Base-by-base conservation (phyloP, 2,113 vertebrate genomes). In the Phoenicopterus ruber region DNA sequence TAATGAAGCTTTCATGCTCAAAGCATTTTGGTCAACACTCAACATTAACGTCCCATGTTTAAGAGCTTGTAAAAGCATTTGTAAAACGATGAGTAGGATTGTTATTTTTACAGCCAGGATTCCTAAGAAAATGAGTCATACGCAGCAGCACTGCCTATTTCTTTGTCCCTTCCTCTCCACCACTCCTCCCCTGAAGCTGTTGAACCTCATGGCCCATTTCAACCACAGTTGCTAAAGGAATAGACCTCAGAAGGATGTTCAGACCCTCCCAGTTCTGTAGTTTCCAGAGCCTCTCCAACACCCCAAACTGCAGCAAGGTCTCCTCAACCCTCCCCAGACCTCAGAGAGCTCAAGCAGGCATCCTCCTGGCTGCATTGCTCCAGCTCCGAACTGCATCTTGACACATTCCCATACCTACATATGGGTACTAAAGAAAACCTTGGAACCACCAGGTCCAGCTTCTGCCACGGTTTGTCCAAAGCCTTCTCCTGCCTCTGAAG, bases 21-120 rank as follows among this genome's bases (percentile, higher is more conserved):
- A 78, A 96, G 86, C 65, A 40, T 94, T 95, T 96, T 88, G 79
- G 67, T 95, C 92, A 96, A 85, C 91, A 88, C 84, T 94, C 83
- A 54, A 49, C 66, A 55, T 86, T 29, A 57, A 87, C 66, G 85
- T 83, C 87, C 66, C 82, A 32, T 66, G 62, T 73, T 90, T 52
- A 77, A 96, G 82, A 86, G 89, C 77, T 90, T 90, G 67, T 81
- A 80, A 80, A 97, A 93, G 86, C 70, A 38, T 89, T 85, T 95
- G 69, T 92, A 72, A 90, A 93, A 87, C 0, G 18, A 71, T 50
- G 77, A 94, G 73, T 31, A 65, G 58, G 61, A 10, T 32, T 85
- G 66, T 72, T 94, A 34, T 88, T 96, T 96, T 90, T 62, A 42
- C 74, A 95, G 93, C 42, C 78, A 93, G 49, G 82, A 91, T 92